A percentile compares a stretch with the other conserved stretches of the same genome.
Conservation (phyloP, 2,113 vertebrate species). For the Pterophyllum scalare region DNA sequence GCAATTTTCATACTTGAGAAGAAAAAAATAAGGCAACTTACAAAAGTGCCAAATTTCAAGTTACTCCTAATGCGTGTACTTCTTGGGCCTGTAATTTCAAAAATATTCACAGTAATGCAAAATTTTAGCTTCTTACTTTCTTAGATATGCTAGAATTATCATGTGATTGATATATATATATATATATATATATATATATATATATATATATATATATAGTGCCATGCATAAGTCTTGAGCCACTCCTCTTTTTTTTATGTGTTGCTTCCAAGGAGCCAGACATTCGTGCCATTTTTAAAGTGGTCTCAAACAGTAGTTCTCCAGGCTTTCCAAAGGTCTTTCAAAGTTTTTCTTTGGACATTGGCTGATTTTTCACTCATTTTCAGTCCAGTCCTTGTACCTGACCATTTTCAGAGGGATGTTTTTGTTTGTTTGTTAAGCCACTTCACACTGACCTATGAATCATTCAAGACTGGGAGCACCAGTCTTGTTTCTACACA, state of each 20-base stretch:
- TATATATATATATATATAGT: background rate
- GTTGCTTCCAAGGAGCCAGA: background rate
- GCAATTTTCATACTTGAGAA: background rate
- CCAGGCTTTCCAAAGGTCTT: no score
- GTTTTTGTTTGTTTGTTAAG: background rate
- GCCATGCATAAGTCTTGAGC: background rate
- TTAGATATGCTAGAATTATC: background rate
- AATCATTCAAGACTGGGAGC: background rate
- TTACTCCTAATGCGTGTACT: background rate
- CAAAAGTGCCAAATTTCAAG: background rate
- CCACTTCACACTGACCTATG: no score
- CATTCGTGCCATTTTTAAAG: background rate
- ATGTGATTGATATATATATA: no score
- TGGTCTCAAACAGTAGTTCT: background rate
- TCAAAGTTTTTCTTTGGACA: background rate
- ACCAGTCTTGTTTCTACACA: background rate
- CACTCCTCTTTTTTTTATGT: background rate
- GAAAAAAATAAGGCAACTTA: background rate
- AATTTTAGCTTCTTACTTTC: no score
- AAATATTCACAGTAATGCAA: constrained; percentile 11
- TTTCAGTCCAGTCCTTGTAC: no score
- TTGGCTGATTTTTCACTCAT: background rate
- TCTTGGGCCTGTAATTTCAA: background rate
- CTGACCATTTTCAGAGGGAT: no score
- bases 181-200: no score